Conservation (phyloP, 2,888 invertebrate species). For the Physocephala rufipes region DNA sequence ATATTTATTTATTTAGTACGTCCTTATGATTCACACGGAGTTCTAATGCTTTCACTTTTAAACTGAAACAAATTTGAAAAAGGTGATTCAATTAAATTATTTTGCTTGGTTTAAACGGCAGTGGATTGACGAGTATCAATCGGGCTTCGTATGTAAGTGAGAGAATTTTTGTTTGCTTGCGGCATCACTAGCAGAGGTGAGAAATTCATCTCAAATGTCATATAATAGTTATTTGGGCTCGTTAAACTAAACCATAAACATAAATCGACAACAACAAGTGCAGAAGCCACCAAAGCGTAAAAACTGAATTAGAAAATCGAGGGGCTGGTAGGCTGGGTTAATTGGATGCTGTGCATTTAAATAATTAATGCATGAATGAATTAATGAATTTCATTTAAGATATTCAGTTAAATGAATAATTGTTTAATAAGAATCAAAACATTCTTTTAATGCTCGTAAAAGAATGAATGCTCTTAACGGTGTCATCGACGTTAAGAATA, state of each 20-base stretch:
- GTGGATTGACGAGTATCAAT: too few relatives aligned
- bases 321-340: neutral
- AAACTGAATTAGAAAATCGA: neutral
- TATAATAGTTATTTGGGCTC: slow-evolving; percentile 17
- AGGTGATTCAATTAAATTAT: too few relatives aligned
- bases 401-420: neutral
- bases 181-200: slow-evolving; percentile 25
- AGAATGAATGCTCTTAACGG: too few relatives aligned
- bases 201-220: slow-evolving; percentile 29
- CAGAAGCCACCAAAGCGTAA: neutral
- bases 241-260: neutral
- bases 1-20: too few relatives aligned
- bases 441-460: neutral
- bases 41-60: too few relatives aligned
- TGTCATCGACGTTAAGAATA: too few relatives aligned
- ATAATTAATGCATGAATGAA: neutral
- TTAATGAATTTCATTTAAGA: neutral
- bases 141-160: neutral
- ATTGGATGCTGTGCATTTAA: neutral
- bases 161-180: neutral
- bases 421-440: neutral
- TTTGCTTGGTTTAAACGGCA: too few relatives aligned
- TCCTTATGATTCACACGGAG: too few relatives aligned
- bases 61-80: too few relatives aligned
- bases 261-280: neutral